Conservation (phyloP, 92 coral and sea anemone genomes). For the Desmophyllum pertusum region DNA sequence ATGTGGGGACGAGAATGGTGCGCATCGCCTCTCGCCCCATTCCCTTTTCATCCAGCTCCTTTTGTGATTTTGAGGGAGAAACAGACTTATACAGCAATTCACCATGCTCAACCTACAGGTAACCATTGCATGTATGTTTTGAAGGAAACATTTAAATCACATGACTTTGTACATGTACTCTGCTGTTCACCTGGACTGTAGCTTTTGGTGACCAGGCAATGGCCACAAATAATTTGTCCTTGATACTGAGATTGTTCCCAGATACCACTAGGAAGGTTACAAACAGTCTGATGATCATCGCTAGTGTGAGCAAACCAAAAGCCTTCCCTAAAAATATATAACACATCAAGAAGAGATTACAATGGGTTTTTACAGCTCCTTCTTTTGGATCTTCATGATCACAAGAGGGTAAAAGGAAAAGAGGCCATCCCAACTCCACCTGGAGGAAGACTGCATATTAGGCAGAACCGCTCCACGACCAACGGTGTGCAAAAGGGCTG, state of each 20-base stretch:
- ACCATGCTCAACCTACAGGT: background rate
- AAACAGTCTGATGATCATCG: slow-evolving; percentile 70
- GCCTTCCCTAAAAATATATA: slow-evolving; percentile 65
- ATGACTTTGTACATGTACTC: too few relatives aligned
- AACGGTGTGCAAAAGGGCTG: background rate
- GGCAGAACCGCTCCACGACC: too few relatives aligned
- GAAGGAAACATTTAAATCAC: too few relatives aligned
- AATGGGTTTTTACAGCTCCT: background rate
- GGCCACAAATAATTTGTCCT: slow-evolving; percentile 88
- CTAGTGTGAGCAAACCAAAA: slow-evolving; percentile 69
- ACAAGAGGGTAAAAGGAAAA: background rate
- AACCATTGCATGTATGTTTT: background rate
- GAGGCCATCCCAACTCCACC: background rate
- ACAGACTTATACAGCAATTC: too few relatives aligned
- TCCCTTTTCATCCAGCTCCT: too few relatives aligned
- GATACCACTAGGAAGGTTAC: slow-evolving; percentile 85
- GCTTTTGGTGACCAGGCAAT: slow-evolving; percentile 98
- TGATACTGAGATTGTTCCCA: slow-evolving; percentile 83
- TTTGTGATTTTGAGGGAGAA: too few relatives aligned
- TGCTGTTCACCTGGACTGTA: slow-evolving; percentile 83
- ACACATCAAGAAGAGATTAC: background rate
- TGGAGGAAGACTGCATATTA: background rate
- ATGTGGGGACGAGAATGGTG: too few relatives aligned
- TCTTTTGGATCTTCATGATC: background rate
- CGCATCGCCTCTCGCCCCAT: too few relatives aligned